Percentiles rank a stretch among this genome's conserved stretches.
phyloP scores from a whole-genome alignment of 1,140 invertebrate genomes.

The Drosophila auraria region DNA sequence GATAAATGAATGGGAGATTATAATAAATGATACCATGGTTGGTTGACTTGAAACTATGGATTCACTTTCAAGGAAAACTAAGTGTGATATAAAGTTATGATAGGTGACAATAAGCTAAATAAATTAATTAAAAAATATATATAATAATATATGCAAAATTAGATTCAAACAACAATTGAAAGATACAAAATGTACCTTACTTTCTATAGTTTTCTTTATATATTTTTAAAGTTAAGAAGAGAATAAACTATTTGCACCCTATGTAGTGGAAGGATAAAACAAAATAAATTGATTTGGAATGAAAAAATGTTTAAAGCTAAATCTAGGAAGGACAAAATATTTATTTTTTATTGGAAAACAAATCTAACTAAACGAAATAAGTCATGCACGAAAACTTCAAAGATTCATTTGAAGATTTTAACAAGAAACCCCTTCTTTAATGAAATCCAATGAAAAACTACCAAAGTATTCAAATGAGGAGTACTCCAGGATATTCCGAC shows the following conservation, averaged over 20 bases:
- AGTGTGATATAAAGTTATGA: neutral
- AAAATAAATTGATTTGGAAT: neutral
- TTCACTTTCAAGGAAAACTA: neutral
- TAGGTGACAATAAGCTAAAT: neutral
- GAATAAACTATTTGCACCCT: neutral
- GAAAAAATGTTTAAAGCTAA: neutral
- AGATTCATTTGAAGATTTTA: neutral
- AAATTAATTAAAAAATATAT: neutral
- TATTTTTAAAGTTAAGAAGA: neutral
- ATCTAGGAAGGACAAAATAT: neutral
- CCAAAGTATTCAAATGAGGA: neutral
- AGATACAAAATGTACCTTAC: neutral
- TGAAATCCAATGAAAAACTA: neutral
- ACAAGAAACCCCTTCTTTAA: neutral
- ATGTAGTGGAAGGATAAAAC: neutral
- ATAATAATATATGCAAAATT: neutral
- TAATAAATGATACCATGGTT: conserved; percentile 47
- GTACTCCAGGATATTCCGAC: neutral
- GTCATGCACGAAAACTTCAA: neutral
- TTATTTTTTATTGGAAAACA: neutral
- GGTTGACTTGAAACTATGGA: conserved; percentile 7
- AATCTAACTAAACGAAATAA: neutral
- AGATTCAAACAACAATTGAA: neutral
- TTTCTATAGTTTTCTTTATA: neutral
- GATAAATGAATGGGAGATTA: conserved; percentile 63